Evolutionary conservation across 2,797 vertebrate species (phyloP).

Genomic region (Cottoperca gobio): DNA sequence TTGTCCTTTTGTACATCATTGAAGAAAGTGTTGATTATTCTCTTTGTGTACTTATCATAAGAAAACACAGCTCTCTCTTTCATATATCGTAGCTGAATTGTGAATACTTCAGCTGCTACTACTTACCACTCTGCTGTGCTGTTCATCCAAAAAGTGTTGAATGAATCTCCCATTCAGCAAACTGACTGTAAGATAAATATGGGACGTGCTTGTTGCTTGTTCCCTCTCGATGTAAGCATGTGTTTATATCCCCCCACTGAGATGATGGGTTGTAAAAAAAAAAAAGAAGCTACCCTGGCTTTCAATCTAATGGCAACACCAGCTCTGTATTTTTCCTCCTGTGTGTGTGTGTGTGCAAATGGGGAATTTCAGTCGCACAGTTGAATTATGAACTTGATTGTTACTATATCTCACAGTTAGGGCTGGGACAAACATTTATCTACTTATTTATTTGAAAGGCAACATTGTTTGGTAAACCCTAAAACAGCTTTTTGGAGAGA

Average conservation of each 20-base stretch:
- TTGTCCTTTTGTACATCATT: neutral
- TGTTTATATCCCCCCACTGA: slow-evolving; percentile 50
- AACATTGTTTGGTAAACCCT: neutral
- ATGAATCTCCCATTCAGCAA: neutral
- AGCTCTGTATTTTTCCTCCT: slow-evolving; percentile 4
- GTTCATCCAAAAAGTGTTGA: slow-evolving; percentile 11
- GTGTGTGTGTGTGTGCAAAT: slow-evolving; percentile 20
- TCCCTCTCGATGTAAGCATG: slow-evolving; percentile 14
- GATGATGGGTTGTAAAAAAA: slow-evolving; percentile 58
- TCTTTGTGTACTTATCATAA: neutral
- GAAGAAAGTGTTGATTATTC: neutral
- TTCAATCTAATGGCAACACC: slow-evolving; percentile 23
- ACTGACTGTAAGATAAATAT: slow-evolving; percentile 24
- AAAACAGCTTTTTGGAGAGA: neutral
- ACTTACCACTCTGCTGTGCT: neutral
- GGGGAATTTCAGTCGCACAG: slow-evolving; percentile 4
- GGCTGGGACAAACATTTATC: neutral
- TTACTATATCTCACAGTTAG: neutral
- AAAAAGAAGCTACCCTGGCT: slow-evolving; percentile 25
- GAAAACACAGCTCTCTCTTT: neutral
- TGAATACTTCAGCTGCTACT: neutral
- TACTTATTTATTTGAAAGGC: neutral
- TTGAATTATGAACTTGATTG: slow-evolving; percentile 14
- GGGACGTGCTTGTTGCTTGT: slow-evolving; percentile 14
- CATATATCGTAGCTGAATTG: neutral